A percentile compares a stretch with the other conserved stretches of the same genome.
phyloP scores from a whole-genome alignment of 2,888 invertebrate species.

The Cerastis rubricosa region DNA sequence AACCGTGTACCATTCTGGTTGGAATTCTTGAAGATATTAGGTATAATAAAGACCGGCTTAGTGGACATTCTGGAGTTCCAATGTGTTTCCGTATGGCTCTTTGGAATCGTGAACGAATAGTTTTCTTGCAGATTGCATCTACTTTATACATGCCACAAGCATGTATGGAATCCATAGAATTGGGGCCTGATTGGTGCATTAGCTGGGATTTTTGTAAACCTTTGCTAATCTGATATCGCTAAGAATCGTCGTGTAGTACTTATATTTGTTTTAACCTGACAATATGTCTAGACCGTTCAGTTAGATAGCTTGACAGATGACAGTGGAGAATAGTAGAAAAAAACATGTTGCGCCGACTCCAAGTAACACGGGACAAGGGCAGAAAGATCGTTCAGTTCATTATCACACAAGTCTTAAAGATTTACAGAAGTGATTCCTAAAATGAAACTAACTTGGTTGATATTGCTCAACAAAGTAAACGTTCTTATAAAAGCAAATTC shows the following conservation, averaged over 20 bases:
- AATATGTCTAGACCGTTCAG: background rate
- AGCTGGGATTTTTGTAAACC: background rate
- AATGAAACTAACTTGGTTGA: background rate
- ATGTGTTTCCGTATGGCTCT: constrained; percentile 31
- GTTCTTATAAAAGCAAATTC: constrained; percentile 1
- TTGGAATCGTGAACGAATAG: constrained; percentile 11
- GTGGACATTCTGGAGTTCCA: constrained; percentile 21
- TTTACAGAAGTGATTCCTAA: background rate
- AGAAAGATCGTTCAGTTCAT: too few relatives aligned
- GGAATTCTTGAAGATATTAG: constrained; percentile 45
- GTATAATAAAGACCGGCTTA: constrained; percentile 50
- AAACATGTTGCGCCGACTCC: too few relatives aligned
- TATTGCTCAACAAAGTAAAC: background rate
- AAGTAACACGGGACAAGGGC: too few relatives aligned
- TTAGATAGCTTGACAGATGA: too few relatives aligned
- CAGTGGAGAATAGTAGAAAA: too few relatives aligned
- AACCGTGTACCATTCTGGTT: constrained; percentile 56
- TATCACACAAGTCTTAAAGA: background rate
- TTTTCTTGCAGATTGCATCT: constrained; percentile 28
- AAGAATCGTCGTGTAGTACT: background rate
- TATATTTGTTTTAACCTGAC: background rate
- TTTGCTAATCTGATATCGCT: background rate
- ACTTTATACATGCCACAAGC: constrained; percentile 25
- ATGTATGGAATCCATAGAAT: too few relatives aligned
- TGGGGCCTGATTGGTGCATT: constrained; percentile 6